phyloP scores from a whole-genome alignment of 2,888 invertebrate genomes.

The Scotopteryx bipunctaria region DNA sequence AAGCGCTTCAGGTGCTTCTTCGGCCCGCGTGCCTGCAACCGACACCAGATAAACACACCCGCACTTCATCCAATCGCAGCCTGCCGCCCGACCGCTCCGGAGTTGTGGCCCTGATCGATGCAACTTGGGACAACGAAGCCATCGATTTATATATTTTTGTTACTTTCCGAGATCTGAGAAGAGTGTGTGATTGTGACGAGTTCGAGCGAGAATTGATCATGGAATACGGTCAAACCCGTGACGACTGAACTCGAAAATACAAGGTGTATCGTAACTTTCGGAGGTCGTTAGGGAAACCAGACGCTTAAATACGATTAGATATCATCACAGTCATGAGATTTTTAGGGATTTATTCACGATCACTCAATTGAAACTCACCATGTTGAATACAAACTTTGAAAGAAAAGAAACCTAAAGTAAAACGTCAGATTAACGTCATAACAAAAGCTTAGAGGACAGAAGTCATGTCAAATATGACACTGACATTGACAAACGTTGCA shows the following conservation, averaged over 20 bases:
- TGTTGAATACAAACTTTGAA: slow-evolving; percentile 73
- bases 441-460: too few relatives aligned
- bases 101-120: neutral
- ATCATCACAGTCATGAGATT: slow-evolving; percentile 48
- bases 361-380: slow-evolving; percentile 63
- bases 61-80: slow-evolving; percentile 14
- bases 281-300: neutral
- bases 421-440: slow-evolving; percentile 43
- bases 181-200: neutral
- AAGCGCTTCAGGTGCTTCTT: slow-evolving; percentile 99
- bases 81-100: slow-evolving; percentile 1
- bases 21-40: slow-evolving; percentile 95
- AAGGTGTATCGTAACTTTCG: neutral
- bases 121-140: neutral
- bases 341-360: slow-evolving; percentile 51
- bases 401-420: slow-evolving; percentile 37
- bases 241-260: slow-evolving; percentile 14
- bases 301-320: slow-evolving; percentile 9
- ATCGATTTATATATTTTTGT: neutral
- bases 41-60: slow-evolving; percentile 18
- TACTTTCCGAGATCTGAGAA: neutral
- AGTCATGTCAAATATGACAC: neutral
- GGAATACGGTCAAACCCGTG: neutral
- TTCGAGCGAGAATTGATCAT: neutral
- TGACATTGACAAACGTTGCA: neutral